Base-by-base conservation (phyloP, 35 echinoderm and acorn worm genomes). In the Apostichopus parvimensis region DNA sequence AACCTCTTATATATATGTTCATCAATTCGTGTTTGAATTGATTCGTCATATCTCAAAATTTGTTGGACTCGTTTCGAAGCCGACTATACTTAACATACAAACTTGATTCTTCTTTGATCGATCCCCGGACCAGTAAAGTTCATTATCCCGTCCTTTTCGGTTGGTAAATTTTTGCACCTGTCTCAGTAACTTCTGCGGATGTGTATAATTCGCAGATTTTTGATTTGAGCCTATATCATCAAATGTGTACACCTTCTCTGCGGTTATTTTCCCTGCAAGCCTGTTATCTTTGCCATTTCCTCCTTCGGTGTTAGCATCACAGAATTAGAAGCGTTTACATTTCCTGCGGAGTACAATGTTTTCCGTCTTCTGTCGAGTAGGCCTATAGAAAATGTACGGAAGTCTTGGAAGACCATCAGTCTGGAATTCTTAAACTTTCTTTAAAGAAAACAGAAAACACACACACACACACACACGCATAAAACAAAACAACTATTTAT, bases 321-420 rank as follows among this genome's bases (percentile, higher is more conserved):
- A 82, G 56, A 82, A 82, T 82, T 82, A 28, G 79, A 82, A 82
- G 79, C 79, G 52, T 82, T 82, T 82, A 82, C 79, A 82, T 82
- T 82, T 82, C 54, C 79, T 82, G 79, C 56, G 21, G 79, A 57
- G 71, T 21, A 18, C 71, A 56, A 82, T 82, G 79, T 53, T 53
- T 54, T 82, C 56, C 79, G 11, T 54, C 79, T 56, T 28, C 79
- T 45, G 56, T 82, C 52, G 56, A 56, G 26, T 1, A 28, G 26
- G 26, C 26, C 26, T 28, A 28, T 28, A 28, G 12, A 82, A 82
- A n/a, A 82, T 13, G 56, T 82, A 82, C 79, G 79, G 79, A 73
- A 73, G 71, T 21, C 20, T 17, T 73, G 71, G n/a, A 17, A n/a
- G 71, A 73, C 6, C 71, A 73, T 73, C 20, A 12, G 14, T 6